Evolutionary conservation across 1,140 invertebrate genomes (phyloP), one percentile per base, ranked within the genome.

Genomic region (Drosophila suzukii): DNA sequence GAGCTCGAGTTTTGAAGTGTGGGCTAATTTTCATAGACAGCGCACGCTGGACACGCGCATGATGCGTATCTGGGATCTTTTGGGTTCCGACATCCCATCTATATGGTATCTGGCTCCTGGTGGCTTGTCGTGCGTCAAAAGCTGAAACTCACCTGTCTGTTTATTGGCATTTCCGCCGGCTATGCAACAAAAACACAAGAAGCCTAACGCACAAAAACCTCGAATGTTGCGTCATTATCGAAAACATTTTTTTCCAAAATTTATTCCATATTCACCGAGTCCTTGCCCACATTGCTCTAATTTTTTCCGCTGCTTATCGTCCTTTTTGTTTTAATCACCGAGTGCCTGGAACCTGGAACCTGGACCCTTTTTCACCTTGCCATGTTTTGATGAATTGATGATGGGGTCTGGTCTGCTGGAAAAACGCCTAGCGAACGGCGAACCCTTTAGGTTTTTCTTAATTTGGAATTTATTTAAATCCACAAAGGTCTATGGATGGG

Each of bases 401-500:
- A 91, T 82, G 84, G 89, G 85, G 81, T 85, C 82, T 89, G 82
- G 20, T 70, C 57, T 17, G 36, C 46, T 59, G 75, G 77, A 62
- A 78, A 70, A 79, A 80, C 68, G 71, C 75, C 44, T 41, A 65
- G 46, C 49, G 8, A 34, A 30, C 24, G 2, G 5, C 12, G 27
- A 62, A 34, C 43, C 83, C 65, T 77, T 82, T 70, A 51, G 44
- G 65, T 70, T 89, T 89, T 88, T 89, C 84, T 89, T 86, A 90
- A 90, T 90, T 90, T 84, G 86, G 86, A 90, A 90, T 90, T 90
- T 90, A 90, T 90, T 90, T 90, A 90, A 90, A 90, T 90, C 86
- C 54, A 90, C 71, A 78, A 51, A 62, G 54, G 57, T 43, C 34
- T 32, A 17, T 11, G 43, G 1, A 20, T 0, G 1, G 43, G 43